phyloP scores from a whole-genome alignment of 2,888 invertebrate species.

The Athalia cordata region DNA sequence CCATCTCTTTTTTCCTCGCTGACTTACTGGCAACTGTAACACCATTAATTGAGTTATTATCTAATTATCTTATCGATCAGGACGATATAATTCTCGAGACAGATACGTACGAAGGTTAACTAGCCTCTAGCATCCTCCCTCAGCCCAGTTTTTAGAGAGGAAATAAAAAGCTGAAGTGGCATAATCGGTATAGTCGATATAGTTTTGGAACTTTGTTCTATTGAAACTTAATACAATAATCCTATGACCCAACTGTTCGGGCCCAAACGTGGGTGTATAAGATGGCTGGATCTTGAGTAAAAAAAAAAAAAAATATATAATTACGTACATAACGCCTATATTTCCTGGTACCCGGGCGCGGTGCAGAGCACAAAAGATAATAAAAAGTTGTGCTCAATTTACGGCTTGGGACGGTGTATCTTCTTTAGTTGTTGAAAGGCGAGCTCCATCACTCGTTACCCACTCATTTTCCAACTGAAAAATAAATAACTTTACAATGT shows the following conservation, averaged over 20 bases:
- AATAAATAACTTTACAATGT: constrained; percentile 39
- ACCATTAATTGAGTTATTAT: constrained; percentile 41
- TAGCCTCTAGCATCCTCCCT: background rate
- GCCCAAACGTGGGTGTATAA: constrained; percentile 12
- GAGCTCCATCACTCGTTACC: constrained; percentile 40
- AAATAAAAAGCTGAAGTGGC: background rate
- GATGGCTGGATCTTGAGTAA: background rate
- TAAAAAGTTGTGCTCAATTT: constrained; percentile 43
- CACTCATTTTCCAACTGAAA: constrained; percentile 42
- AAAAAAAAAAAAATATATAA: constrained; percentile 9
- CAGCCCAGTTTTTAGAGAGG: background rate
- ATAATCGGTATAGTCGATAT: background rate
- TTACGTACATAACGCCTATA: constrained; percentile 32
- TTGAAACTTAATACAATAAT: constrained; percentile 30
- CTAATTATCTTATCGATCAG: constrained; percentile 35
- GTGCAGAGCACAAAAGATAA: constrained; percentile 17
- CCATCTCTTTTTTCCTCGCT: background rate
- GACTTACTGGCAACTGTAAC: constrained; percentile 10
- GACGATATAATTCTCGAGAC: background rate
- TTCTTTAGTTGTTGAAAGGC: constrained; percentile 42
- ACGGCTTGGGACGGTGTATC: constrained; percentile 37
- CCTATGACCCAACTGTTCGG: constrained; percentile 22
- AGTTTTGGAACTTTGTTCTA: constrained; percentile 15
- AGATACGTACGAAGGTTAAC: constrained; percentile 7
- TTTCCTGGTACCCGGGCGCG: constrained; percentile 15